Base-by-base conservation (phyloP, 2,888 invertebrate species). In the Rhorus exstirpatorius region DNA sequence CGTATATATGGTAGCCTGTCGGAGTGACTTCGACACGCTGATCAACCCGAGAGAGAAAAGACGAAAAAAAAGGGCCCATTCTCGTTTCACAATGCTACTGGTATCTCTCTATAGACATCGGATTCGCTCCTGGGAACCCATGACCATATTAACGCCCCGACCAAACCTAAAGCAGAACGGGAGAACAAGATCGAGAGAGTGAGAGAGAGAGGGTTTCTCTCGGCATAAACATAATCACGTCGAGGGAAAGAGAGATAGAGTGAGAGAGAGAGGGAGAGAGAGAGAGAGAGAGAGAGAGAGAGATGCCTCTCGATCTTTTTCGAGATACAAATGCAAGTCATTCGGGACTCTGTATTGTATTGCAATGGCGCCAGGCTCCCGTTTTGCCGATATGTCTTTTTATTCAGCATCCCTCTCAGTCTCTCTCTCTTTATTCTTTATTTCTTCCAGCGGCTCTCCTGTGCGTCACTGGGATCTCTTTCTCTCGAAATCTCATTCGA, bases 311-410 rank as follows among this genome's bases (percentile, higher is more conserved):
- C 74, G 71, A 81, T 78, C 74, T 49, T 67, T 74, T 60, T 72
- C 60, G 65, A 79, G 68, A 79, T 89, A 90, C 89, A 88, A 87
- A 89, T 90, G 92, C 92, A 92, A 92, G 92, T 92, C 92, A 92
- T 90, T 88, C 86, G 86, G 87, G 85, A 51, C 61, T 85, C 85
- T 85, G 90, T 86, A 90, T 91, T 90, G 90, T 89, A 88, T 87
- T 87, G 90, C 88, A 90, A 91, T 89, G 91, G 91, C 92, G 92
- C 92, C 91, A 90, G 88, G 91, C 92, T 92, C 89, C 92, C 87
- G 92, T 91, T 91, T 88, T 85, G 81, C 83, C 78, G 79, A 70
- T 46, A 35, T 65, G 38, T 77, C 46, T 63, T 79, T 67, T 60
- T 21, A 14, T 72, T 21, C 71, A 46, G 6, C 4, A 12, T 17